A percentile compares a stretch with the other conserved stretches of the same genome.
Evolutionary conservation across 1,140 invertebrate genomes (phyloP).

Genomic region (Episyrphus balteatus): DNA sequence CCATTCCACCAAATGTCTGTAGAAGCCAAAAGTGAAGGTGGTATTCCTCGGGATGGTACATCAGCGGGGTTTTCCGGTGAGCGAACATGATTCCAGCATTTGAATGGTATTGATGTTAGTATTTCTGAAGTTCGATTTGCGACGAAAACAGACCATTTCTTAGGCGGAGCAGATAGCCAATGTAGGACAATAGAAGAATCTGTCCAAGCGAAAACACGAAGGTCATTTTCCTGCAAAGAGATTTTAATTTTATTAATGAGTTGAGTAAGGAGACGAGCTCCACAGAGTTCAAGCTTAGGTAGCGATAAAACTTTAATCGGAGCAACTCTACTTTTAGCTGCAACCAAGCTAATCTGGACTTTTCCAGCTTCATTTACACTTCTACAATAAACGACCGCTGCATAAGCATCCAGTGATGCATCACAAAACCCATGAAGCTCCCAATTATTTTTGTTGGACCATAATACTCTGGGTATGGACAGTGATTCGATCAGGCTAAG

Average conservation of each 20-base stretch:
- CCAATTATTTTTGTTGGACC: neutral
- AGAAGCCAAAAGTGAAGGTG: neutral
- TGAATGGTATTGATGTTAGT: constrained; percentile 7
- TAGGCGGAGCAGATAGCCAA: constrained; percentile 4
- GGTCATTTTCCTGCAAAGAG: neutral
- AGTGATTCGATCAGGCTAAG: constrained; percentile 8
- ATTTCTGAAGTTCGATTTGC: constrained; percentile 21
- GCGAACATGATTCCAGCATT: constrained; percentile 18
- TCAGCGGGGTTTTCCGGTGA: constrained; percentile 19
- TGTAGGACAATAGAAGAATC: constrained; percentile 11
- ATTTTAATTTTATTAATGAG: constrained; percentile 3
- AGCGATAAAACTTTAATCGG: constrained; percentile 7
- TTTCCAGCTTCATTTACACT: constrained; percentile 1
- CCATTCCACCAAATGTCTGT: constrained; percentile 5
- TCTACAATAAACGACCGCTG: constrained; percentile 26
- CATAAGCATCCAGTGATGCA: no score
- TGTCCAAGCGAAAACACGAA: neutral
- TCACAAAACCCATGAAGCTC: constrained; percentile 27
- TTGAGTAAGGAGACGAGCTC: constrained; percentile 5
- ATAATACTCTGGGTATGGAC: neutral
- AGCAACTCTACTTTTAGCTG: constrained; percentile 7
- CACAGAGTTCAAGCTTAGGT: constrained; percentile 12
- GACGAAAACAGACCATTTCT: constrained; percentile 18
- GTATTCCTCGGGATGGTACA: constrained; percentile 11
- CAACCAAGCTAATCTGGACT: constrained; percentile 5